Evolutionary conservation across 2,888 invertebrate genomes (phyloP).

Genomic region (Hirtodrosophila alboralis): DNA sequence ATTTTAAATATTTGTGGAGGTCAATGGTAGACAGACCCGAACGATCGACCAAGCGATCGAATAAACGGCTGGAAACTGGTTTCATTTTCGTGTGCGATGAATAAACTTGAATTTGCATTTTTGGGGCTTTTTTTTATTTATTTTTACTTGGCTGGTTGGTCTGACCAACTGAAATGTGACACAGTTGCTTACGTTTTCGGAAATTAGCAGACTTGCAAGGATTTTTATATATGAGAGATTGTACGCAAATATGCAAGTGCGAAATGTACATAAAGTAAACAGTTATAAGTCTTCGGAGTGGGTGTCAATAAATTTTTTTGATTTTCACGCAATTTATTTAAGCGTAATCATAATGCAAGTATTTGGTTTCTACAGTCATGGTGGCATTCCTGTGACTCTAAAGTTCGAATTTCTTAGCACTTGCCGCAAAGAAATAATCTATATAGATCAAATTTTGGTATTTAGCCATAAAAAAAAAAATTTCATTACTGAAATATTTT

Average conservation of each 20-base stretch:
- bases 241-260: neutral
- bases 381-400: too few species aligned
- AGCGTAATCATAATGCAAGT: neutral
- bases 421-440: too few species aligned
- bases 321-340: neutral
- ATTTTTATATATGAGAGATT: conserved; percentile 16
- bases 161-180: conserved; percentile 27
- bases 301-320: too few species aligned
- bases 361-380: too few species aligned
- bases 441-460: too few species aligned
- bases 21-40: conserved; percentile 58
- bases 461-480: too few species aligned
- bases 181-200: conserved; percentile 34
- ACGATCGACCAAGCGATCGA: neutral
- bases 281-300: neutral
- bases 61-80: conserved; percentile 53
- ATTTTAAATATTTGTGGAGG: conserved; percentile 54
- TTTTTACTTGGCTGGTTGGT: conserved; percentile 8
- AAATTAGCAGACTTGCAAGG: conserved; percentile 13
- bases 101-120: conserved; percentile 52
- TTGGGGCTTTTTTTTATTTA: conserved; percentile 22
- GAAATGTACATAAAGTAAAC: neutral
- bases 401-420: too few species aligned
- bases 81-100: conserved; percentile 53
- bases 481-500: too few species aligned